Conservation (phyloP, 1,140 invertebrate species). For the Metopolophium dirhodum region DNA sequence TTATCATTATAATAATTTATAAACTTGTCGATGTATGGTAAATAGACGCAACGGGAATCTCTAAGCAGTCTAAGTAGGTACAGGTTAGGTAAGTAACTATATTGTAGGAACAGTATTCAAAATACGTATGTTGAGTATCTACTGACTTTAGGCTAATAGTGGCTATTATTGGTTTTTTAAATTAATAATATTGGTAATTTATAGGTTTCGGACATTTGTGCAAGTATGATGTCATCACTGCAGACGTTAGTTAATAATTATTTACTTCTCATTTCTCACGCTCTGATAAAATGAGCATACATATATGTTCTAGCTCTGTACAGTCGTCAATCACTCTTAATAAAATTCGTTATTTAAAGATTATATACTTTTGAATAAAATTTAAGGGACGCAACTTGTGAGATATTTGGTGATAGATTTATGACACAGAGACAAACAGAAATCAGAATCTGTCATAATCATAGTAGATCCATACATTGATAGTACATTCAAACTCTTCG, state of each 20-base stretch:
- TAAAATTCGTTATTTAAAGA: neutral
- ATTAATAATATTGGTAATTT: neutral
- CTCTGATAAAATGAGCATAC: neutral
- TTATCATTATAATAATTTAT: conserved; percentile 2
- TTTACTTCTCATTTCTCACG: neutral
- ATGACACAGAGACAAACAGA: neutral
- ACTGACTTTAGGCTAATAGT: neutral
- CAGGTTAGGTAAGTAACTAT: too few relatives aligned
- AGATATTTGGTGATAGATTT: neutral
- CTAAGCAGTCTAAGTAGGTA: neutral
- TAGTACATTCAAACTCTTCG: neutral
- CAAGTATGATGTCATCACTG: neutral
- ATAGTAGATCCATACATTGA: neutral
- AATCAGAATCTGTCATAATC: neutral
- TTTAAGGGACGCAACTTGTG: neutral
- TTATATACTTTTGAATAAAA: neutral
- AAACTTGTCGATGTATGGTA: neutral
- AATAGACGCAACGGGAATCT: neutral
- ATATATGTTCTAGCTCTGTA: neutral
- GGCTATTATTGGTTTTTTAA: neutral
- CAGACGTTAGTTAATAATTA: neutral
- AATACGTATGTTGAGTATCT: neutral
- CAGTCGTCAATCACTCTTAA: neutral
- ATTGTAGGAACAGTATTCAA: neutral
- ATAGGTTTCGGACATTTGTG: neutral